Evolutionary conservation across 2,113 vertebrate genomes (phyloP), one percentile per base, ranked within the genome.

Genomic region (Corythaixoides concolor): DNA sequence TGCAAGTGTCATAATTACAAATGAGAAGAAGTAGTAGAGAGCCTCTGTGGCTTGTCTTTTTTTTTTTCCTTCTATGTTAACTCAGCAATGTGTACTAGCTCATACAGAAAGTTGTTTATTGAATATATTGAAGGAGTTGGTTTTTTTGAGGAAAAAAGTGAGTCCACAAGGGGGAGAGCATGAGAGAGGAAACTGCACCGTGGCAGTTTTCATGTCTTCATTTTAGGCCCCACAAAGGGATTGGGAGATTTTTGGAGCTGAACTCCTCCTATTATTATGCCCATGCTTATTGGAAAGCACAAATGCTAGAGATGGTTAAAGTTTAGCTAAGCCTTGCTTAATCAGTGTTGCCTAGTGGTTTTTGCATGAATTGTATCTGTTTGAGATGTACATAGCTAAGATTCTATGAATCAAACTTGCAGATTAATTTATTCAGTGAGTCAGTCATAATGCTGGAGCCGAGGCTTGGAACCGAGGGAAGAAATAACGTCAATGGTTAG

Each of bases 101-200:
- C 22, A 32, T 15, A 17, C 7, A 55, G 24, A 11, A 88, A 35
- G 13, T 24, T 39, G 7, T 62, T 87, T 70, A 60, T 21, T 89
- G 47, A 85, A 41, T 43, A 3, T 56, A 33, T 45, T 32, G 9
- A 59, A 63, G 3, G 24, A 27, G 78, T 89, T 43, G 23, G 1
- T 19, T 19, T 45, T 41, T 84, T 56, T 72, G 8, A 68, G 32
- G 39, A 14, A 56, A 73, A 79, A 67, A 45, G 5, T 75, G 2
- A 49, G 8, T 35, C 14, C 97, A 92, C 97, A 82, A 95, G 97
- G 92, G 96, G 96, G 96, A 93, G 97, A 79, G 8, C 86, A 30
- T 62, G 85, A 76, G 60, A 70, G 63, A n/a, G 12, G 23, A 85
- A 90, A 43, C 13, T 20, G 9, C 13, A 3, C 6, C 1, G 8